Conservation (phyloP, 2,888 invertebrate genomes). For the Lycia hirtaria region DNA sequence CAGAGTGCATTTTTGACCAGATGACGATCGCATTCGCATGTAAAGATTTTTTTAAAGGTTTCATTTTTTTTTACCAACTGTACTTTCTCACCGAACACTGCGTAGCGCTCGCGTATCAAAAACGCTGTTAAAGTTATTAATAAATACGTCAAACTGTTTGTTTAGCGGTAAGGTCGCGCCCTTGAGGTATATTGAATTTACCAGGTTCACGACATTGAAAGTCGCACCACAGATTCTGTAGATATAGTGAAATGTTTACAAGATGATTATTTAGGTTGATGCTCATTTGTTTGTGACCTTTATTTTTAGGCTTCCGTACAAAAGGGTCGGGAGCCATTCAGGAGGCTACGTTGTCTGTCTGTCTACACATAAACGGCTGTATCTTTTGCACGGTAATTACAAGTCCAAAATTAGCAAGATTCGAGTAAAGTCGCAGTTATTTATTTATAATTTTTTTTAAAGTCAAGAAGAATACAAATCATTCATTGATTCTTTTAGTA, state of each 20-base stretch:
- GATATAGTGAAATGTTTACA: neutral
- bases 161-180: slow-evolving; percentile 28
- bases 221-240: neutral
- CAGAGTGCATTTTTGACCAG: neutral
- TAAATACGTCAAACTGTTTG: slow-evolving; percentile 33
- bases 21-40: too few relatives aligned
- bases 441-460: too few relatives aligned
- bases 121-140: slow-evolving; percentile 27
- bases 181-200: slow-evolving; percentile 6
- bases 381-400: too few relatives aligned
- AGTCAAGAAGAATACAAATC: too few relatives aligned
- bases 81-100: slow-evolving; percentile 19
- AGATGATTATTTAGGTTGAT: neutral
- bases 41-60: neutral
- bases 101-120: slow-evolving; percentile 25
- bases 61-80: slow-evolving; percentile 9
- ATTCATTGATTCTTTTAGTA: too few relatives aligned
- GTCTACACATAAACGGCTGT: too few relatives aligned
- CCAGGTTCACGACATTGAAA: neutral
- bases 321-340: too few relatives aligned
- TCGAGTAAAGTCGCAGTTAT: too few relatives aligned
- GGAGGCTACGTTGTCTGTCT: too few relatives aligned
- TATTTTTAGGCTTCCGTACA: too few relatives aligned
- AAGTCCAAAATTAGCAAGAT: too few relatives aligned
- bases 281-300: neutral